Evolutionary conservation across 2,797 vertebrate genomes (phyloP), one percentile per base, ranked within the genome.

Genomic region (Prunella strophiata): DNA sequence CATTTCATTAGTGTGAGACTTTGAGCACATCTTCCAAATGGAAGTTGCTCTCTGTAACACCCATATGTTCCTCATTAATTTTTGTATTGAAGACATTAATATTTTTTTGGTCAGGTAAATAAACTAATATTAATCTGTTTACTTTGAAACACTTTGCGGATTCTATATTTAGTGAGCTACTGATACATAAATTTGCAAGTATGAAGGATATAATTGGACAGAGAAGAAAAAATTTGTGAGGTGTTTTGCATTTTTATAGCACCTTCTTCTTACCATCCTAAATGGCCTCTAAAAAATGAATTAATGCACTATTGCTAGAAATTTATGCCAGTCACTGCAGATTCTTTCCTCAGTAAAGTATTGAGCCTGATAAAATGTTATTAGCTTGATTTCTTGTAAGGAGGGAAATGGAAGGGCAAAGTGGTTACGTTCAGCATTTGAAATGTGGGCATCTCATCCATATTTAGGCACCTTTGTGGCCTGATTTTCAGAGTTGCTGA

Each of bases 401-500:
- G 30, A 88, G 47, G 23, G n/a, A 96, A 93, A 89, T 36, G 74
- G 50, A 94, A 96, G 54, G 71, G 43, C 47, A 75, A 93, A 93
- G 50, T 82, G 26, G 54, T 74, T 87, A 77, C 10, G 2, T 45
- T 86, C 57, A 88, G 63, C 11, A 48, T 87, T 82, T 93, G 50
- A 94, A 91, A 85, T 2, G 9, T 85, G 75, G 72, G 12, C 29
- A 93, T 74, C 85, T 91, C 74, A 91, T 94, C 85, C 57, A 80
- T 77, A 89, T 93, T 94, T 95, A 95, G 85, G 52, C 16, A 82
- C 20, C 38, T 73, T 38, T 0, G 0, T 63, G 76, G 71, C 59
- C 80, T 85, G 38, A 71, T 95, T 96, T 93, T 79, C 77, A 89
- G 85, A 94, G 63, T 19, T 94, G 59, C 88, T 77, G 74, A 93